Percentiles rank a stretch among this genome's conserved stretches.
These are phyloP conservation scores for Eilema griseolum DNA, from an alignment of 2,888 invertebrate genomes.

Conservation along the genomic window DNA sequence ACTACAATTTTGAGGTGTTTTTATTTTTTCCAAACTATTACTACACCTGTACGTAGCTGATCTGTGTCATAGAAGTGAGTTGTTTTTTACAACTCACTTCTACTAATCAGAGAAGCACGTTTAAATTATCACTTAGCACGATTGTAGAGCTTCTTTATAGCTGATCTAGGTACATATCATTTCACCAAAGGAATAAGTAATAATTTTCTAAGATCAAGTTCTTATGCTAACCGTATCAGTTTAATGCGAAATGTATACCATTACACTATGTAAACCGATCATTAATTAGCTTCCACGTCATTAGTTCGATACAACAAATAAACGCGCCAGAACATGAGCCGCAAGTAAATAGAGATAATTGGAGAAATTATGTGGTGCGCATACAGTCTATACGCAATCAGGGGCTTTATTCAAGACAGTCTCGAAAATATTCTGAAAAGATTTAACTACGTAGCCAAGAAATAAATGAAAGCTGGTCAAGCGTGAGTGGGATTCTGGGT, in stretches of 20 bases:
- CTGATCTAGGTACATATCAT: not conserved
- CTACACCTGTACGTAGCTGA: too few relatives aligned
- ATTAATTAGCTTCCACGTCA: conserved; percentile 7
- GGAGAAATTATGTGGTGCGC: not conserved
- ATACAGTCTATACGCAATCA: not conserved
- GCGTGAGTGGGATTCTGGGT: too few relatives aligned
- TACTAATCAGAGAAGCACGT: too few relatives aligned
- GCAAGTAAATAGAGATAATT: not conserved
- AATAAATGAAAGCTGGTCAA: not conserved
- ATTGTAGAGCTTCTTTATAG: too few relatives aligned
- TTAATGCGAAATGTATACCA: not conserved
- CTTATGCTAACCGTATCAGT: not conserved
- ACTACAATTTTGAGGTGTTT: too few relatives aligned
- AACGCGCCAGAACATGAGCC: not conserved
- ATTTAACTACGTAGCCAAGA: not conserved
- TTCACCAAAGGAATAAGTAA: not conserved
- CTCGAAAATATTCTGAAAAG: not conserved
- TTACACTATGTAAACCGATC: not conserved
- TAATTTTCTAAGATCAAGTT: not conserved
- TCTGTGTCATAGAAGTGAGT: too few relatives aligned
- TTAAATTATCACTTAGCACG: too few relatives aligned
- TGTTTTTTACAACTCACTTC: too few relatives aligned
- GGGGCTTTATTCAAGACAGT: not conserved
- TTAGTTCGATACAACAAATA: conserved; percentile 15
- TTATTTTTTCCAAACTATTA: too few relatives aligned